phyloP scores from a whole-genome alignment of 1,140 invertebrate species.

The Linepithema humile region DNA sequence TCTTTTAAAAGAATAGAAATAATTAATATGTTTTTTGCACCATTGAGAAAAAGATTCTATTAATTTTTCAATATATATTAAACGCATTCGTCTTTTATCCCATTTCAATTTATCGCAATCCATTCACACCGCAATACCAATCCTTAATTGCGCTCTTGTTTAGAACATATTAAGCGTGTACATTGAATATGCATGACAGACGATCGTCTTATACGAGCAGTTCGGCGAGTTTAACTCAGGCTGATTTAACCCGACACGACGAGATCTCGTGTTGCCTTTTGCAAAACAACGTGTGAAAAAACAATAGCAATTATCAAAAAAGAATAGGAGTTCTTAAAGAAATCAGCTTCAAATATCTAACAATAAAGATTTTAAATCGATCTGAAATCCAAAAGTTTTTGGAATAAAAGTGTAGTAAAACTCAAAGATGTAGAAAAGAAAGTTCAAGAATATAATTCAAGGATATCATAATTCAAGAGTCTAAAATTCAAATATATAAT shows the following conservation, averaged over 20 bases:
- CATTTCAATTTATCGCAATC: background rate
- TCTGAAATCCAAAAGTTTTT: background rate
- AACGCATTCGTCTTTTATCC: background rate
- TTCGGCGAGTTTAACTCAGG: background rate
- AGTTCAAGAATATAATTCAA: background rate
- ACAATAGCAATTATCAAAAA: too few species aligned
- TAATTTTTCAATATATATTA: background rate
- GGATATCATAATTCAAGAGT: background rate
- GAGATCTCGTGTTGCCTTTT: too few species aligned
- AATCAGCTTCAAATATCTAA: too few species aligned
- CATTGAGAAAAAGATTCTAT: background rate
- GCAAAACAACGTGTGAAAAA: too few species aligned
- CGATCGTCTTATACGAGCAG: background rate
- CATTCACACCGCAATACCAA: background rate
- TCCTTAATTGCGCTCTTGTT: constrained; percentile 24
- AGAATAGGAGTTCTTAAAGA: too few species aligned
- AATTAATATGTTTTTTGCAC: background rate
- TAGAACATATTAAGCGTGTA: constrained; percentile 3
- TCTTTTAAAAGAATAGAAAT: background rate
- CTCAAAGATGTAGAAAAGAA: too few species aligned
- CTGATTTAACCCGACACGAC: background rate
- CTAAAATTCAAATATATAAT: background rate
- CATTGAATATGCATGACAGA: constrained; percentile 32
- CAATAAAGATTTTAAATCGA: too few species aligned
- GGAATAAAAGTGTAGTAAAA: background rate